Base-by-base conservation (phyloP, 2,888 invertebrate genomes). In the Caenorhabditis japonica region DNA sequence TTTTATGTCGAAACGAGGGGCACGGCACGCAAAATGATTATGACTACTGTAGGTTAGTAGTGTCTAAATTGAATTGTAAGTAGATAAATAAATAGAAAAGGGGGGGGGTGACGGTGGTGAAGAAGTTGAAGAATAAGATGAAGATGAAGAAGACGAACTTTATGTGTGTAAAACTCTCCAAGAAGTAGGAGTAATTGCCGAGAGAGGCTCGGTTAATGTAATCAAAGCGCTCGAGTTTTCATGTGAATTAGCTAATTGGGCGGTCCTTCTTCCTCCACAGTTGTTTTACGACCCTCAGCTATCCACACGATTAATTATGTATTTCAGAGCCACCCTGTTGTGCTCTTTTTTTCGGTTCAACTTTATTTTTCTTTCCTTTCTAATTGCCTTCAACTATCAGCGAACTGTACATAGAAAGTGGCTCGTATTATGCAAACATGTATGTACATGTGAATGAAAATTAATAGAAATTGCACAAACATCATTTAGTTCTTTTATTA, bases 41-140 rank as follows among this genome's bases (percentile, higher is more conserved):
- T 70, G 71, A 62, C 60, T 71, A 71, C 71, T 71, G 71, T 71
- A 71, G 36, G 44, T 34, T 27, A 17, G 25, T 56, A 27, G 27
- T 47, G n/a, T n/a, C n/a, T 55, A 30, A 55, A 64, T 64, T 55
- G 55, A 64, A 61, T 64, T 39, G n/a, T n/a, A n/a, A n/a, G n/a
- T n/a, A n/a, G n/a, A n/a, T n/a, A n/a, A n/a, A n/a, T n/a, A n/a
- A n/a, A n/a, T 60, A 5, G 13, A 47, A 43, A 43, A 44, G 8
- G 33, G 33, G 8, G 53, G 17, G 41, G 15, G 19, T 21, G 25
- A 27, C 4, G 30, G 25, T 25, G 36, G 21, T 15, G 38, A 23
- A 10, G 8, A 38, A 5, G 19, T 17, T 34, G 17, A 33, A n/a
- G 21, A 10, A 15, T 12, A 21, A 10, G 30, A 41, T 13, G 15